Evolutionary conservation across 1,140 invertebrate genomes (phyloP).

Genomic region (Heliothis subflexa): DNA sequence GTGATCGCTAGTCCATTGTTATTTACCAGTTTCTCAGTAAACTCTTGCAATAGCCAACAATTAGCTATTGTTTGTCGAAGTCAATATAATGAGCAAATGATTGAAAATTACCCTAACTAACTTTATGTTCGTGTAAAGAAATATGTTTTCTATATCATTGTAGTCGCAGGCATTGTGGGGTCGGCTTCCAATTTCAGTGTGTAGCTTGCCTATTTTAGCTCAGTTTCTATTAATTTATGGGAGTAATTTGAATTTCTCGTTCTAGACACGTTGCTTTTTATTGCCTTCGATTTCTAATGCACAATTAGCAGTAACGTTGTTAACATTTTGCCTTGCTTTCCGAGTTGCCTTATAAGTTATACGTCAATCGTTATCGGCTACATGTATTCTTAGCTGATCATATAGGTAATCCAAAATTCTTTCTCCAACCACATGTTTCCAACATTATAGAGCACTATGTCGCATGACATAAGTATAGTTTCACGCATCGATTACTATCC

Average conservation of each 20-base stretch:
- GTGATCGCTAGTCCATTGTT: conserved; percentile 43
- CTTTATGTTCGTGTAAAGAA: conserved; percentile 33
- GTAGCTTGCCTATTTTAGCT: background rate
- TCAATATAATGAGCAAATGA: conserved; percentile 45
- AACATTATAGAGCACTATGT: conserved; percentile 32
- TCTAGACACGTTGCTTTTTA: background rate
- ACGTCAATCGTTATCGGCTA: no score
- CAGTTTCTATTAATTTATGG: no score
- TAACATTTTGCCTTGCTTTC: no score
- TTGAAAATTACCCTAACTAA: conserved; percentile 35
- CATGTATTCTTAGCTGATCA: no score
- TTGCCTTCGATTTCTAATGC: background rate
- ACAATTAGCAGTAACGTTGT: no score
- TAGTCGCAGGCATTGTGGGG: conserved; percentile 15
- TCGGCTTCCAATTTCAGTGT: background rate
- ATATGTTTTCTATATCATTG: conserved; percentile 32
- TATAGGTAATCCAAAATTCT: background rate
- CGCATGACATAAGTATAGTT: conserved; percentile 59
- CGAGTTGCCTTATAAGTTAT: no score
- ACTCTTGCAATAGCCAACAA: conserved; percentile 38
- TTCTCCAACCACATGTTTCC: background rate
- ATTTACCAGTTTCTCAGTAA: conserved; percentile 40
- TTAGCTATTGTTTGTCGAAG: conserved; percentile 41
- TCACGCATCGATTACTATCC: conserved; percentile 82
- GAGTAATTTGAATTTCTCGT: no score